Evolutionary conservation across 2,888 invertebrate species (phyloP).

Genomic region (Suillia variegata): DNA sequence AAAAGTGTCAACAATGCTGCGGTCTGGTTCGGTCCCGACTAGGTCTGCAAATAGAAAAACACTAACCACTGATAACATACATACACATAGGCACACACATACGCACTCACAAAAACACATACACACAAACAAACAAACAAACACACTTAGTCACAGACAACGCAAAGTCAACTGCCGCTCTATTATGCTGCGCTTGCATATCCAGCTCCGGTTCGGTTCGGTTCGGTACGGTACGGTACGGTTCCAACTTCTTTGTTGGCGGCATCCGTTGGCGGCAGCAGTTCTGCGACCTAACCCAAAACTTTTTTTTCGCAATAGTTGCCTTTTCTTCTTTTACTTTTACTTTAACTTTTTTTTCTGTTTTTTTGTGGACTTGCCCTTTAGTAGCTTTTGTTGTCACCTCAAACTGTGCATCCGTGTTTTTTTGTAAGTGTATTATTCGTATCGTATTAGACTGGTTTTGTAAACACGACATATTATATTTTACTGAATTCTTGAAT

Average conservation of each 20-base stretch:
- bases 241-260: conserved; percentile 5
- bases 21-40: too few species aligned
- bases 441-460: conserved; percentile 5
- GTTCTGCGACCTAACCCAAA: not conserved
- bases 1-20: conserved; percentile 54
- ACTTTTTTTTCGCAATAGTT: not conserved
- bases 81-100: conserved; percentile 10
- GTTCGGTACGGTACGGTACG: not conserved
- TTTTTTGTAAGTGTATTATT: not conserved
- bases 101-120: not conserved
- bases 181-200: conserved; percentile 37
- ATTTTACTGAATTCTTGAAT: too few species aligned
- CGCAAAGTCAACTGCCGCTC: not conserved
- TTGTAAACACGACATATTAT: too few species aligned
- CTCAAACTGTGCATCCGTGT: not conserved
- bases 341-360: not conserved
- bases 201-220: too few species aligned
- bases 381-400: not conserved
- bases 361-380: not conserved
- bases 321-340: not conserved
- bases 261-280: conserved; percentile 5
- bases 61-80: not conserved
- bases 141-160: not conserved
- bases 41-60: conserved; percentile 15
- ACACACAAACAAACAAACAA: not conserved